Conservation (phyloP, 2,113 vertebrate species). For the Sinosuthora webbiana region DNA sequence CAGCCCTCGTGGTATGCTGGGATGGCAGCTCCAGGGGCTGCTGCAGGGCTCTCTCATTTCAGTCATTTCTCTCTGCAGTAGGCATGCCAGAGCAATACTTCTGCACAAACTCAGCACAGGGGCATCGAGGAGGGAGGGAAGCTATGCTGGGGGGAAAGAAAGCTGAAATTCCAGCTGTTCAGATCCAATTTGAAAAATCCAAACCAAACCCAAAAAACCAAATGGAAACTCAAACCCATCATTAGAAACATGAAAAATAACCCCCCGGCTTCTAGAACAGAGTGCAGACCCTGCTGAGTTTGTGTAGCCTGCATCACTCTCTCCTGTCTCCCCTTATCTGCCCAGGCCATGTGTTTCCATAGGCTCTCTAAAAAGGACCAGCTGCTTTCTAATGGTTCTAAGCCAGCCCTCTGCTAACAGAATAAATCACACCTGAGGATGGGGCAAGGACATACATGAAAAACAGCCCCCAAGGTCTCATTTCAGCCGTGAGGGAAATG, state of each 20-base stretch:
- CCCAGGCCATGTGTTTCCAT: neutral
- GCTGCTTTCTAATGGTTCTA: neutral
- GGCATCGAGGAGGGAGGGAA: neutral
- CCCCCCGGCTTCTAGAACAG: neutral
- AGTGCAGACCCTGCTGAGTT: neutral
- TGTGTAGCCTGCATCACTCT: neutral
- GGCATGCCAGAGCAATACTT: neutral
- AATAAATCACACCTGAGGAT: neutral
- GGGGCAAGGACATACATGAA: neutral
- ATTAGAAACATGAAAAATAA: neutral
- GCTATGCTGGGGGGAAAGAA: neutral
- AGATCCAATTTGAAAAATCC: neutral
- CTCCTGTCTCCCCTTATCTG: neutral
- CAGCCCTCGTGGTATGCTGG: neutral
- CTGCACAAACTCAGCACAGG: neutral
- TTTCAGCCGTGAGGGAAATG: neutral
- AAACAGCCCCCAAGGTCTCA: neutral
- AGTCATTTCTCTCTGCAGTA: neutral
- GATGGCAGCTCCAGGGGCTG: neutral
- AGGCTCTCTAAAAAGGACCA: neutral
- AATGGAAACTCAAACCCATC: neutral
- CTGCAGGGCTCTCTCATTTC: neutral
- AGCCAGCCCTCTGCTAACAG: neutral
- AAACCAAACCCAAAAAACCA: neutral
- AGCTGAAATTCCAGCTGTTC: neutral